These are phyloP conservation scores for Microctonus hyperodae DNA, from an alignment of 2,888 invertebrate genomes.

Conservation along the genomic window DNA sequence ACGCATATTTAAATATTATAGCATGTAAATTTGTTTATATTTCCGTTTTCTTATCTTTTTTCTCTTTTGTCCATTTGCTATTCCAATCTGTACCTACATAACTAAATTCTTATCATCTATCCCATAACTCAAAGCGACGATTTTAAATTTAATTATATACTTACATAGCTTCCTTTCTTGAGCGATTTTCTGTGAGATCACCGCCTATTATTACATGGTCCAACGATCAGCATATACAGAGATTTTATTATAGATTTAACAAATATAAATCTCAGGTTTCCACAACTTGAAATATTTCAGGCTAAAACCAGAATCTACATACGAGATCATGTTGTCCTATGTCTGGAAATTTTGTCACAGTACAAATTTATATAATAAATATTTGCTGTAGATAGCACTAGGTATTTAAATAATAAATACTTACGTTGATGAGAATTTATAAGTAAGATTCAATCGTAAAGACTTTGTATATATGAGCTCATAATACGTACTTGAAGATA, in stretches of 20 bases:
- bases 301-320: too few relatives aligned
- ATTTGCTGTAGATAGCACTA: too few relatives aligned
- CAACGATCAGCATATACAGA: background rate
- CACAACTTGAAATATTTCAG: background rate
- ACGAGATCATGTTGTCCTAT: too few relatives aligned
- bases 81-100: background rate
- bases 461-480: background rate
- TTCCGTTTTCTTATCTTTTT: conserved; percentile 30
- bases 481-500: background rate
- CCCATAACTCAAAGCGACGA: conserved; percentile 27
- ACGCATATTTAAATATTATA: background rate
- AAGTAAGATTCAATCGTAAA: too few relatives aligned
- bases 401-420: too few relatives aligned
- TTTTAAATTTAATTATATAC: conserved; percentile 42
- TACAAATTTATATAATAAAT: too few relatives aligned
- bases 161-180: background rate
- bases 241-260: background rate
- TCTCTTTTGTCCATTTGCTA: conserved; percentile 19
- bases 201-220: conserved; percentile 40
- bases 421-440: too few relatives aligned
- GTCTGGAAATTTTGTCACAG: too few relatives aligned
- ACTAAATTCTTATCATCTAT: background rate
- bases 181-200: conserved; percentile 27
- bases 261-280: conserved; percentile 18
- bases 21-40: conserved; percentile 22